Conservation (phyloP, 2,113 vertebrate species). For the Leucopsar rothschildi region DNA sequence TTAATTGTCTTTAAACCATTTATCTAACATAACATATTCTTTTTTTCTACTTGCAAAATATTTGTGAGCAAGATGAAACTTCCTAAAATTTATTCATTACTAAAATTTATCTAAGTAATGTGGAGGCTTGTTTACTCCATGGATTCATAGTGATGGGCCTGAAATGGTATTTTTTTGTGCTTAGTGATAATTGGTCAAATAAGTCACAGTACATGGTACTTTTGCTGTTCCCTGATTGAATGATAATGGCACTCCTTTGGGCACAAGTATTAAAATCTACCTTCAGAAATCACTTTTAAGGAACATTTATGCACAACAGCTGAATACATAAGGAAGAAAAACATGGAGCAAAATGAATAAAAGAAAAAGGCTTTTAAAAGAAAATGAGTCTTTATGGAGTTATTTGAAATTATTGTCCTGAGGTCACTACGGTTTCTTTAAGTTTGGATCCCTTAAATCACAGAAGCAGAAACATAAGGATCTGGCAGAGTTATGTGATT, state of each 20-base stretch:
- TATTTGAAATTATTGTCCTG: not conserved
- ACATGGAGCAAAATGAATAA: not conserved
- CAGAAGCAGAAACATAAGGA: not conserved
- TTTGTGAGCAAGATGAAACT: not conserved
- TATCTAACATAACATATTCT: not conserved
- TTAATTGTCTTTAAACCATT: not conserved
- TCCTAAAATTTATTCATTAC: not conserved
- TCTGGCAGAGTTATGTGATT: not conserved
- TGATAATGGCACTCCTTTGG: not conserved
- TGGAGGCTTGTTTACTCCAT: not conserved
- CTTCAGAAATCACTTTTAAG: slow-evolving; percentile 20
- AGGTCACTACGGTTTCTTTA: not conserved
- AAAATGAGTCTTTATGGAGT: not conserved
- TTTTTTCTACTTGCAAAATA: not conserved
- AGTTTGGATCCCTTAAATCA: not conserved
- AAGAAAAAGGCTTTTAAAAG: not conserved
- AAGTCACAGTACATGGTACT: not conserved
- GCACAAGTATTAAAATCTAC: slow-evolving; percentile 1
- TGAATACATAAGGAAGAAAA: not conserved
- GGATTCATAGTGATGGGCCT: not conserved
- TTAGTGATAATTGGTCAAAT: not conserved
- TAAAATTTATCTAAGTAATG: not conserved
- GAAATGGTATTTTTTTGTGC: not conserved
- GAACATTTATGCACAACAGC: not conserved
- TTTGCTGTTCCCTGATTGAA: not conserved